These are phyloP conservation scores for Leptopilina myrica DNA, from an alignment of 2,888 invertebrate genomes.

Conservation along the genomic window DNA sequence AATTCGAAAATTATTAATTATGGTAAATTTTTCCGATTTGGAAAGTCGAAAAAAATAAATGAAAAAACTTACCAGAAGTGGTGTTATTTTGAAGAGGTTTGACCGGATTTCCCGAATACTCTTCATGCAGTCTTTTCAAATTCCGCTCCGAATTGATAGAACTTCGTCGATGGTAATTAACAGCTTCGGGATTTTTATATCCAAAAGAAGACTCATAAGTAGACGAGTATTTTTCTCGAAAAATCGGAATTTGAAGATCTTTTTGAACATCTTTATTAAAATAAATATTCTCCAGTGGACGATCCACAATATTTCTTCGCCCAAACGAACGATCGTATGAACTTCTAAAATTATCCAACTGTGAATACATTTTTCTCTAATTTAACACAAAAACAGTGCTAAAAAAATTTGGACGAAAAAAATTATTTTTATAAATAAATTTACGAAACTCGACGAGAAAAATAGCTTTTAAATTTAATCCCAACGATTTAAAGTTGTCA, in stretches of 20 bases:
- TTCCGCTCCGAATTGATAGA: conserved; percentile 28
- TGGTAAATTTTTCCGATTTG: too few relatives aligned
- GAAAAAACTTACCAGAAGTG: conserved; percentile 29
- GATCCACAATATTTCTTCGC: too few relatives aligned
- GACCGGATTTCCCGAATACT: conserved; percentile 51
- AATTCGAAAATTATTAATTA: too few relatives aligned
- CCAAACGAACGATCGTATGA: conserved; percentile 46
- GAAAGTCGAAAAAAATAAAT: background rate
- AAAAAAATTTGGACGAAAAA: background rate
- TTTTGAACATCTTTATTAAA: background rate
- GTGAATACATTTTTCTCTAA: background rate
- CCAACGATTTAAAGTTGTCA: too few relatives aligned
- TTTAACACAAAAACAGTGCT: background rate
- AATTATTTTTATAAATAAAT: background rate
- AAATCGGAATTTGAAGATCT: background rate
- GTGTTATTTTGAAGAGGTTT: conserved; percentile 47
- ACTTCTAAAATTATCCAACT: conserved; percentile 45
- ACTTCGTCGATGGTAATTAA: conserved; percentile 47
- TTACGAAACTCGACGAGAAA: too few relatives aligned
- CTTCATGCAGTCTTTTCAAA: conserved; percentile 53
- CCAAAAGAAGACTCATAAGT: background rate
- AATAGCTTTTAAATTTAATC: too few relatives aligned
- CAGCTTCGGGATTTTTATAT: conserved; percentile 2
- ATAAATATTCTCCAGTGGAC: conserved; percentile 45
- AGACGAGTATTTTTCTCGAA: background rate